phyloP scores from a whole-genome alignment of 2,113 vertebrate species.

The Peromyscus polionotus region DNA sequence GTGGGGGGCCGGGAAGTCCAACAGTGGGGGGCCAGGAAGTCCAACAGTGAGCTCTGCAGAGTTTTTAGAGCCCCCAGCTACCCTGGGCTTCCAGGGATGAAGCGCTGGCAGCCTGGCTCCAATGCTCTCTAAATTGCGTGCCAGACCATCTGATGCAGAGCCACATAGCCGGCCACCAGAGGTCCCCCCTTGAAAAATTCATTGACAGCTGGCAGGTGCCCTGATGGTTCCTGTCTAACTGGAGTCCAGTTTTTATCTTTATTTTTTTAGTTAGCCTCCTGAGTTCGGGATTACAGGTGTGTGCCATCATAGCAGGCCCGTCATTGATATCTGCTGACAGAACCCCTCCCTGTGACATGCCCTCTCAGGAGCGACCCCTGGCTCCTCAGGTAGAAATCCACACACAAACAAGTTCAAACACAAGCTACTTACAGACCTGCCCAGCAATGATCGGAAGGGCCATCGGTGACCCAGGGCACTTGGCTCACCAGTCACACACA shows the following conservation, averaged over 20 bases:
- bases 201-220: neutral
- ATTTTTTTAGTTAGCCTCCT: neutral
- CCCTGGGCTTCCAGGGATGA: neutral
- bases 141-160: no score
- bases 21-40: neutral
- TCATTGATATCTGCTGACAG: neutral
- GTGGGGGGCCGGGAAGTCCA: no score
- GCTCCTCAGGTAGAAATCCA: neutral
- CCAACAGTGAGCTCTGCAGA: neutral
- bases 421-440: neutral
- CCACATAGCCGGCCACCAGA: neutral
- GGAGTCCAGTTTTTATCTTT: neutral
- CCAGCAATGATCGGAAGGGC: neutral
- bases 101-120: neutral
- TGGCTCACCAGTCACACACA: neutral
- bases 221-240: no score
- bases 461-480: accelerated
- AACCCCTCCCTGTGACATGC: no score
- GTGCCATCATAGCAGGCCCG: no score
- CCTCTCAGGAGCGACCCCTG: neutral
- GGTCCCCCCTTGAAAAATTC: neutral
- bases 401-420: no score
- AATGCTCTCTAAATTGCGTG: neutral
- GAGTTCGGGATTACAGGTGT: neutral
- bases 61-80: neutral